These are phyloP conservation scores for Zygaena filipendulae DNA, from an alignment of 2,888 invertebrate genomes.

Conservation along the genomic window DNA sequence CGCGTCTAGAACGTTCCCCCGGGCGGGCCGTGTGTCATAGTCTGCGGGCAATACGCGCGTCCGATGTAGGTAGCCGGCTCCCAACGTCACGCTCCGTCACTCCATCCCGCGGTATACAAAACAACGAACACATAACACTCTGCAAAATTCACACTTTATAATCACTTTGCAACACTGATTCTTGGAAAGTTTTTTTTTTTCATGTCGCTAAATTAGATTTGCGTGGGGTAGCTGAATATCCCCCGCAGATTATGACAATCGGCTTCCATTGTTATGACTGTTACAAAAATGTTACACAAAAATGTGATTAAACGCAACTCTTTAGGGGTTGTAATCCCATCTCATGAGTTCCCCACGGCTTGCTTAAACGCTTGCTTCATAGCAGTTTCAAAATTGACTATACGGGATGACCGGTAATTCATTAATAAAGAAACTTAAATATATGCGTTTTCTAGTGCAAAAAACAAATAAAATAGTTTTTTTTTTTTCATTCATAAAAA, in stretches of 20 bases:
- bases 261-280: constrained; percentile 15
- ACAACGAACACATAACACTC: constrained; percentile 16
- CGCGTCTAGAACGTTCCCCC: too few relatives aligned
- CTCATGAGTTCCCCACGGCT: too few relatives aligned
- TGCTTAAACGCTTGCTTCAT: too few relatives aligned
- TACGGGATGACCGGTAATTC: too few relatives aligned
- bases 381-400: too few relatives aligned
- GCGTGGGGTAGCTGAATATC: constrained; percentile 21
- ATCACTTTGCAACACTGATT: constrained; percentile 3
- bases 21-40: constrained; percentile 51
- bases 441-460: too few relatives aligned
- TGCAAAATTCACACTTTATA: constrained; percentile 21
- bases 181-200: constrained; percentile 8
- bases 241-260: constrained; percentile 56
- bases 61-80: constrained; percentile 29
- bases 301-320: neutral
- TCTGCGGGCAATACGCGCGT: constrained; percentile 36
- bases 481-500: too few relatives aligned
- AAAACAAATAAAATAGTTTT: too few relatives aligned
- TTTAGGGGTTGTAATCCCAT: too few relatives aligned
- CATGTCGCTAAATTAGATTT: constrained; percentile 6
- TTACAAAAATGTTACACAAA: neutral
- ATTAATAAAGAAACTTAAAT: too few relatives aligned
- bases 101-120: constrained; percentile 13
- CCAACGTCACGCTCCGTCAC: constrained; percentile 12